Evolutionary conservation across 2,113 vertebrate species (phyloP).

Genomic region (Seriola rivoliana): DNA sequence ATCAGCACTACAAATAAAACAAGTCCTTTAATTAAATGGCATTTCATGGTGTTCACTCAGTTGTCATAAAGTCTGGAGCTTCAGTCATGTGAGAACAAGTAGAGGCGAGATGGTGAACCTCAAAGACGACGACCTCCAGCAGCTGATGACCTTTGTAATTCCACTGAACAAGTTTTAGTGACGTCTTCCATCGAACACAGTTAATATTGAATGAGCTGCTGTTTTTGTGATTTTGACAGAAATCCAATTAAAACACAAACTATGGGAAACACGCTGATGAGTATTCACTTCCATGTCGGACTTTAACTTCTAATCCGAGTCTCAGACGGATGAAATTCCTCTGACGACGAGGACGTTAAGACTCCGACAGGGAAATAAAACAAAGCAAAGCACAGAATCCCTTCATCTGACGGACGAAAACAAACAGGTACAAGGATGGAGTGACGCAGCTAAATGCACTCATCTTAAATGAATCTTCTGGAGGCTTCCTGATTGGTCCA

Average conservation of each 20-base stretch:
- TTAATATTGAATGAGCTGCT: no score
- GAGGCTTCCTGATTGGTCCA: background rate
- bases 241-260: background rate
- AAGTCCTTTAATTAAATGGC: no score
- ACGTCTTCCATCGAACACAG: no score
- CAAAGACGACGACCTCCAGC: no score
- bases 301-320: background rate
- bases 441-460: background rate
- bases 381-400: background rate
- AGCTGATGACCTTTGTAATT: no score
- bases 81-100: no score
- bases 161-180: no score
- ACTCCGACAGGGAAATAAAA: background rate
- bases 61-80: no score
- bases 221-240: no score
- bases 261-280: background rate
- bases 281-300: background rate
- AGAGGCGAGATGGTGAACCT: no score
- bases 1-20: no score
- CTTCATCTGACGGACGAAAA: background rate
- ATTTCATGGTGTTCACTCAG: no score
- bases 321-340: slow-evolving; percentile 27
- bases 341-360: background rate
- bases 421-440: slow-evolving; percentile 9
- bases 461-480: background rate